phyloP scores from a whole-genome alignment of 2,888 invertebrate genomes.

The Catocala sponsa region DNA sequence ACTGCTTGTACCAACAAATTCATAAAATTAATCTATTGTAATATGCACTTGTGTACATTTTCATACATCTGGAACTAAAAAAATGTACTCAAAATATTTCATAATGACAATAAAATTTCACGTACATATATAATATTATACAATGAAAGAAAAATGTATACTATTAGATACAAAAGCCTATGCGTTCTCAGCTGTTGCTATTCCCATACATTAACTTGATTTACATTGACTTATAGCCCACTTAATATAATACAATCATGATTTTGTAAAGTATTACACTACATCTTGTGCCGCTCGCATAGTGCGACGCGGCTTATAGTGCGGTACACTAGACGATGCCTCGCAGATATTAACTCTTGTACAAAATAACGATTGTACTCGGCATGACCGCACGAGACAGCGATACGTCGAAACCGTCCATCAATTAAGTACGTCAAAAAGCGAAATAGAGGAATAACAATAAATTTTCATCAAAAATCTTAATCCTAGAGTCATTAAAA shows the following conservation, averaged over 20 bases:
- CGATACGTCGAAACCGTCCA: constrained; percentile 31
- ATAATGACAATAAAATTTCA: constrained; percentile 50
- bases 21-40: constrained; percentile 23
- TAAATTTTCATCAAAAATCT: constrained; percentile 39
- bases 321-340: not conserved
- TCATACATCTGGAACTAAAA: constrained; percentile 49
- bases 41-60: constrained; percentile 38
- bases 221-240: constrained; percentile 50
- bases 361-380: constrained; percentile 43
- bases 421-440: constrained; percentile 47
- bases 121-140: constrained; percentile 55
- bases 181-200: constrained; percentile 46
- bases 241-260: constrained; percentile 37
- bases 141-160: constrained; percentile 52
- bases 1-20: constrained; percentile 21
- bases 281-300: constrained; percentile 19
- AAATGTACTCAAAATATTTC: constrained; percentile 57
- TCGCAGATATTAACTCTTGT: constrained; percentile 13
- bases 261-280: constrained; percentile 43
- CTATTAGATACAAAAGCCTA: constrained; percentile 56
- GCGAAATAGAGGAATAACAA: constrained; percentile 33
- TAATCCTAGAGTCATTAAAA: constrained; percentile 46
- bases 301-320: not conserved
- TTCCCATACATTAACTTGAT: constrained; percentile 48
- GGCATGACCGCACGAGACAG: constrained; percentile 33